Evolutionary conservation across 2,797 vertebrate species (phyloP).

Genomic region (Arremon aurantiirostris): DNA sequence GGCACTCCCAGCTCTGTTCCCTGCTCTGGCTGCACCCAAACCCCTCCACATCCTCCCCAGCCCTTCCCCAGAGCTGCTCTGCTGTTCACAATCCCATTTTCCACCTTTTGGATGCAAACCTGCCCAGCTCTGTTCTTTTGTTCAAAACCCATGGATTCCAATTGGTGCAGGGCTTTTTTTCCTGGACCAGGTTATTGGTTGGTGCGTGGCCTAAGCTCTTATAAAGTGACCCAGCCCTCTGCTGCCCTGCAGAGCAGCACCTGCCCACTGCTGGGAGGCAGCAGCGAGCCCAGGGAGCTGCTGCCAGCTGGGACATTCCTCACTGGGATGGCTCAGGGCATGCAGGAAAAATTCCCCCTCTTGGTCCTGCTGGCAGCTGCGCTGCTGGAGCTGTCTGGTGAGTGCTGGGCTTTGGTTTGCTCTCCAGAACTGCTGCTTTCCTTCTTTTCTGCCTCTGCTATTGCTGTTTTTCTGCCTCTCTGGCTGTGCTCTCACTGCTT

Average conservation of each 20-base stretch:
- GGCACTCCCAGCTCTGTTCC: not conserved
- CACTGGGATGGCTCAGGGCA: not conserved
- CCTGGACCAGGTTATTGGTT: not conserved
- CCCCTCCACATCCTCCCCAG: not conserved
- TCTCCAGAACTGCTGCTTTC: not conserved
- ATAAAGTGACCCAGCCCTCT: constrained; percentile 32
- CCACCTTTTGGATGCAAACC: not conserved
- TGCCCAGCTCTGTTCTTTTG: not conserved
- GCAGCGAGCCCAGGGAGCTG: not conserved
- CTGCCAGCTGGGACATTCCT: not conserved
- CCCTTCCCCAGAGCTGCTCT: not conserved
- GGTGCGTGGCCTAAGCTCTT: not conserved
- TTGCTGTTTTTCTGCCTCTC: too few species aligned
- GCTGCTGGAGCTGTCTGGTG: constrained; percentile 12
- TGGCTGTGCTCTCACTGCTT: too few species aligned
- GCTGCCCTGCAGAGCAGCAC: not conserved
- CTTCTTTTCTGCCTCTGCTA: not conserved
- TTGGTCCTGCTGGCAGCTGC: not conserved
- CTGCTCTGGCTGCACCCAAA: not conserved
- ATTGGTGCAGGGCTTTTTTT: not conserved
- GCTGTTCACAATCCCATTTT: fast-evolving
- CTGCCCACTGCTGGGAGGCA: not conserved
- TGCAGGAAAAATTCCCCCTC: not conserved
- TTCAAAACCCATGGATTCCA: not conserved
- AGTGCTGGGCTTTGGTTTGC: not conserved